phyloP scores from a whole-genome alignment of 2,888 invertebrate species.

The Cryptocheilus praepositus region DNA sequence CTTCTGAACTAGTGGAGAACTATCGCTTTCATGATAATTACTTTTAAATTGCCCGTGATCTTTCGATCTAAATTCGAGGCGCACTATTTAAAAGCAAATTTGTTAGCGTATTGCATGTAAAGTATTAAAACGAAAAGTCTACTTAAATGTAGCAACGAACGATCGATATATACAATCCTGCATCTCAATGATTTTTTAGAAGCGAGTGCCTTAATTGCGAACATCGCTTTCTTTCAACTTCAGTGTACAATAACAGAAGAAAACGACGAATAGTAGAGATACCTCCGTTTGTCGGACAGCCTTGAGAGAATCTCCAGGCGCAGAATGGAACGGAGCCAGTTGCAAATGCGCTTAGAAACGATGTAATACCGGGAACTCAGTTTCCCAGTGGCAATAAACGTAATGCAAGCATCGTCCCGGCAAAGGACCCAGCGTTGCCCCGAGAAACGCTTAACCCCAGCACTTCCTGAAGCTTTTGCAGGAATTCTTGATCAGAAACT shows the following conservation, averaged over 20 bases:
- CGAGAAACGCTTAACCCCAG: conserved; percentile 36
- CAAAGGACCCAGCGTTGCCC: conserved; percentile 34
- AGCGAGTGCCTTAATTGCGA: background rate
- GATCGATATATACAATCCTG: too few species aligned
- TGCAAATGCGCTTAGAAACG: conserved; percentile 53
- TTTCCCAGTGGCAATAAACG: conserved; percentile 47
- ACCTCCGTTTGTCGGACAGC: conserved; percentile 30
- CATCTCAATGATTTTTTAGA: background rate
- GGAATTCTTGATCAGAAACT: conserved; percentile 40
- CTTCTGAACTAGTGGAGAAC: too few species aligned
- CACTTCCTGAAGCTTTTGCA: conserved; percentile 35
- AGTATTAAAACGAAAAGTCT: too few species aligned
- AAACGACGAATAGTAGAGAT: background rate
- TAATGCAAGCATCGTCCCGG: conserved; percentile 49
- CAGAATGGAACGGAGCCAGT: conserved; percentile 31
- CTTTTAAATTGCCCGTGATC: too few species aligned
- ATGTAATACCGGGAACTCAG: conserved; percentile 45
- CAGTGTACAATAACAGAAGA: conserved; percentile 5
- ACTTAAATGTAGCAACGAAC: too few species aligned
- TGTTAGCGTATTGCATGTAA: too few species aligned
- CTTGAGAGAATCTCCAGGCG: conserved; percentile 27
- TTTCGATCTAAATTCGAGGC: too few species aligned
- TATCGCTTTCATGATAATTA: too few species aligned
- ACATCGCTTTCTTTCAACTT: background rate
- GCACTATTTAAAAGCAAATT: too few species aligned